Percentiles rank a stretch among this genome's conserved stretches.
phyloP scores from a whole-genome alignment of 2,113 vertebrate species.

The Vidua chalybeata region DNA sequence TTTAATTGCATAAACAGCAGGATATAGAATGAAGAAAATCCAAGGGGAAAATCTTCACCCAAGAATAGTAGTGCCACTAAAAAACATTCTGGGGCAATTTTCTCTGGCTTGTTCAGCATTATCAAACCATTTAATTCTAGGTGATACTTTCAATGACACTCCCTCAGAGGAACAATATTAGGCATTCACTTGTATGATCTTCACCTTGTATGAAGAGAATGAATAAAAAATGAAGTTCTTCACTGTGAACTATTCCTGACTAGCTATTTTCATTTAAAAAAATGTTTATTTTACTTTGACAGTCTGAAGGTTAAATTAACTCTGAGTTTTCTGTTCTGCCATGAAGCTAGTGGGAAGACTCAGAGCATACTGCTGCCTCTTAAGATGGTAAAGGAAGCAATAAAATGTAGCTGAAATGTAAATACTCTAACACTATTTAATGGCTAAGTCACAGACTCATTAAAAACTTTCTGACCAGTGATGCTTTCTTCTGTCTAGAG shows the following conservation, averaged over 20 bases:
- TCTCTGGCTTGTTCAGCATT: conserved; percentile 38
- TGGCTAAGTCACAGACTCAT: background rate
- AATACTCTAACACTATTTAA: background rate
- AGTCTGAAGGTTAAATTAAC: conserved; percentile 77
- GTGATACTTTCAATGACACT: conserved; percentile 38
- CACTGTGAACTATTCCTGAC: conserved; percentile 69
- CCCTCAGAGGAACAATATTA: conserved; percentile 70
- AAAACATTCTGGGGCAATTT: conserved; percentile 17
- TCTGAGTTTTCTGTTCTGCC: conserved; percentile 56
- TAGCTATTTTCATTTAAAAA: conserved; percentile 78
- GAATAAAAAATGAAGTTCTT: conserved; percentile 81
- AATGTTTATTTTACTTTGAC: conserved; percentile 78
- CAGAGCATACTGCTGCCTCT: background rate
- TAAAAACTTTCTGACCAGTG: background rate
- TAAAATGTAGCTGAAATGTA: background rate
- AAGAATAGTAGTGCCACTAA: background rate
- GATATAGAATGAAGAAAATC: background rate
- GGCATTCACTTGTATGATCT: conserved; percentile 71
- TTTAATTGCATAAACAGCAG: conserved; percentile 1
- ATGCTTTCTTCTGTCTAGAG: background rate
- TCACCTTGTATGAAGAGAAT: conserved; percentile 78
- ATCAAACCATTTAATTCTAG: conserved; percentile 67
- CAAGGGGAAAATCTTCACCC: background rate
- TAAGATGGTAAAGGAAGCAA: background rate
- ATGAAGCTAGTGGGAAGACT: background rate